Evolutionary conservation across 2,797 vertebrate genomes (phyloP).

Genomic region (Psittacula derbiana): DNA sequence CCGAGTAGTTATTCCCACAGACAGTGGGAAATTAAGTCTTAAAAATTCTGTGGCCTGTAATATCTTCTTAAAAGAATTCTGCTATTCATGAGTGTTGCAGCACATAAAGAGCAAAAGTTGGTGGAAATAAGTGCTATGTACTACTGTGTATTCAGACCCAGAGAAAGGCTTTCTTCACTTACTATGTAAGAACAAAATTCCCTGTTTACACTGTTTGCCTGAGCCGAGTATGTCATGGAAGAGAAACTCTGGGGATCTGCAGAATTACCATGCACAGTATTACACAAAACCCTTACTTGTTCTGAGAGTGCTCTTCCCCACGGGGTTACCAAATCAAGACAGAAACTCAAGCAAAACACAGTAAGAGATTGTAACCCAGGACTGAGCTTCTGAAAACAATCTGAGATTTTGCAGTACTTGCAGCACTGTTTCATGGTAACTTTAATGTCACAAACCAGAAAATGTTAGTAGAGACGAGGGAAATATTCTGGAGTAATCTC

Average conservation of each 20-base stretch:
- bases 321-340: neutral
- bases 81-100: neutral
- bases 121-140: neutral
- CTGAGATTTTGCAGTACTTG: neutral
- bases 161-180: conserved; percentile 8
- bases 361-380: neutral
- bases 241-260: neutral
- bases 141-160: neutral
- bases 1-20: neutral
- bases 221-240: neutral
- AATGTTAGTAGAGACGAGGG: neutral
- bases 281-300: neutral
- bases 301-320: neutral
- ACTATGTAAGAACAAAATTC: neutral
- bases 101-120: neutral
- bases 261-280: neutral
- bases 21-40: neutral
- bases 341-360: neutral
- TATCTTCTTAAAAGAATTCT: neutral
- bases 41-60: neutral
- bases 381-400: neutral
- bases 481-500: neutral
- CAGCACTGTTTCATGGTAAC: neutral
- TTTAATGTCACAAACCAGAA: neutral
- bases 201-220: neutral